Base-by-base conservation (phyloP, 2,113 vertebrate species). In the Anolis sagrei region DNA sequence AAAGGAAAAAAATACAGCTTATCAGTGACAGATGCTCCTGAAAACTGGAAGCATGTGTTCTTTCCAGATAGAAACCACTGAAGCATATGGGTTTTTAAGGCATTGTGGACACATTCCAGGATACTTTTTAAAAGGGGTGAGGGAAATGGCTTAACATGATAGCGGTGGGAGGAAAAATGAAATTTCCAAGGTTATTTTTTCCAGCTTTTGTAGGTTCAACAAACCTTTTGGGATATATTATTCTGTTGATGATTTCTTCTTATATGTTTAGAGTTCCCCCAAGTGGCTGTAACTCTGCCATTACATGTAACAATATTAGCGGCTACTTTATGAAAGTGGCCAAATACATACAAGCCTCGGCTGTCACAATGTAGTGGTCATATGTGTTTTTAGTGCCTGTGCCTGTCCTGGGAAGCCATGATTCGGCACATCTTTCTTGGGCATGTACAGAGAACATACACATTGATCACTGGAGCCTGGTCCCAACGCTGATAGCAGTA, bases 251-350 rank as follows among this genome's bases (percentile, higher is more conserved):
- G 2, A 13, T 16, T 0, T 1, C 87, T 34, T 72, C 5, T 81
- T 75, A 79, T 44, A 0, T 5, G 3, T 1, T 23, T 44, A 62
- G 3, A 36, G 58, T 78, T 82, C 74, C 76, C 48, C 29, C 44
- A 13, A 0, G 0, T 80, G 61, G 76, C n/a, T 87, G 2, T 86
- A 58, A 82, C 81, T 88, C 54, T 88, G 84, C 87, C 87, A 81
- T 2, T 89, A 85, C 86, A 0, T 76, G 34, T 82, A 54, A 77
- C 25, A 58, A 16, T 23, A 32, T 51, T 34, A 21, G 34, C 2
- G 2, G 48, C 5, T 44, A 49, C 36, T 48, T 75, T 27, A n/a
- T 58, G 7, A 44, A 23, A 5, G 7, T 32, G 32, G 27, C 68
- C 34, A 44, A n/a, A 18, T 73, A 48, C 49, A 23, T 36, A 16